phyloP scores from a whole-genome alignment of 2,113 vertebrate species.

The Polypterus senegalus region DNA sequence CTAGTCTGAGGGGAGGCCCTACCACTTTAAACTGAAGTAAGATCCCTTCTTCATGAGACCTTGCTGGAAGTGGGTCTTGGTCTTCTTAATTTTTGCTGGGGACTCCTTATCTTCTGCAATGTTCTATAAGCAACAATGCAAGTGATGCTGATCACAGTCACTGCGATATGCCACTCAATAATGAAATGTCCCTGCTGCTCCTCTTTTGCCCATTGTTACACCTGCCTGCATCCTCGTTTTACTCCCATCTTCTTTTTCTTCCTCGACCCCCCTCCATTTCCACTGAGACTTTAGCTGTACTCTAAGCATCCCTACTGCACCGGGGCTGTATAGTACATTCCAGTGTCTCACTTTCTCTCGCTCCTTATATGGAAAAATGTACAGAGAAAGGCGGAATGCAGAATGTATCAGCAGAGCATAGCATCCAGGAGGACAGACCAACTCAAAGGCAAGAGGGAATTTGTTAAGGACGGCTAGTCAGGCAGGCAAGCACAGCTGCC shows the following conservation, averaged over 20 bases:
- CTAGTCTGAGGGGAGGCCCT: too few species aligned
- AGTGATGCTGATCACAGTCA: slow-evolving; percentile 26
- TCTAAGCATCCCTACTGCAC: slow-evolving; percentile 38
- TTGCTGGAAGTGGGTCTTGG: too few species aligned
- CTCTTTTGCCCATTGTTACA: neutral
- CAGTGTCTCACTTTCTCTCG: slow-evolving; percentile 39
- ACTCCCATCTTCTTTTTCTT: slow-evolving; percentile 11
- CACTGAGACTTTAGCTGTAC: too few species aligned
- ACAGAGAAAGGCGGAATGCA: slow-evolving; percentile 45
- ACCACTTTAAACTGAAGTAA: too few species aligned
- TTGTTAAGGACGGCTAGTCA: too few species aligned
- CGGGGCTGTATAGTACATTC: slow-evolving; percentile 45
- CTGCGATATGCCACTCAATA: slow-evolving; percentile 27
- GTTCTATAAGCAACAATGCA: too few species aligned
- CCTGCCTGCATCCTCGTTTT: slow-evolving; percentile 6
- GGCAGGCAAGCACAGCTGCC: too few species aligned
- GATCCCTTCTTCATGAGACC: too few species aligned
- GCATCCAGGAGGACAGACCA: slow-evolving; percentile 43
- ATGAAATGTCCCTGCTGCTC: neutral
- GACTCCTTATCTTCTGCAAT: too few species aligned
- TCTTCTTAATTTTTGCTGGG: too few species aligned
- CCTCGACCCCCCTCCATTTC: slow-evolving; percentile 11
- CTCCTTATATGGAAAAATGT: slow-evolving; percentile 68
- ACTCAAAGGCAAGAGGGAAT: slow-evolving; percentile 4
- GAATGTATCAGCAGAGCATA: slow-evolving; percentile 37